Percentiles rank a stretch among this genome's conserved stretches.
Conservation (phyloP, 2,113 vertebrate genomes). For the Epinephelus fuscoguttatus region DNA sequence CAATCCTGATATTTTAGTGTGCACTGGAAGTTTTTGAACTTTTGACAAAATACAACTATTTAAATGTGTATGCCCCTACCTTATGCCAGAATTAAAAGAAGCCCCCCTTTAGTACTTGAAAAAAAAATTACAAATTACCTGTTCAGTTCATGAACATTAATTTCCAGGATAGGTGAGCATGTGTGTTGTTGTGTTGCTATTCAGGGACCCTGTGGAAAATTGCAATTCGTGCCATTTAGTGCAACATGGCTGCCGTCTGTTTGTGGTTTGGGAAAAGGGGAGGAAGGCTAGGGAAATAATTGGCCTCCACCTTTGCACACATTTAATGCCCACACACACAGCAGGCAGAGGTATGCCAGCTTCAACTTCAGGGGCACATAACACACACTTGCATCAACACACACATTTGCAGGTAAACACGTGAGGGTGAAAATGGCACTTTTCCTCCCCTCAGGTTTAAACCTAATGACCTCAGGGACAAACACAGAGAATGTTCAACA, state of each 20-base stretch:
- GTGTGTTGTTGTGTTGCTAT: neutral
- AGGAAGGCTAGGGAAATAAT: constrained; percentile 14
- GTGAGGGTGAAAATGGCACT: constrained; percentile 4
- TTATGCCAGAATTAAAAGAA: no score
- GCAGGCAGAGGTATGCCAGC: neutral
- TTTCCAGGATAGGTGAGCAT: neutral
- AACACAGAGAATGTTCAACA: neutral
- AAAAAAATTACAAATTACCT: neutral
- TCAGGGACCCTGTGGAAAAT: constrained; percentile 1
- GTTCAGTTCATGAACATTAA: neutral
- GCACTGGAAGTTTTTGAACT: no score
- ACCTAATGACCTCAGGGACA: constrained; percentile 2
- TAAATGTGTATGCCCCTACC: no score
- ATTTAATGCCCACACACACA: constrained; percentile 12
- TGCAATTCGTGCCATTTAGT: neutral
- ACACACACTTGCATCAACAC: neutral
- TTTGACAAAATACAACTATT: no score
- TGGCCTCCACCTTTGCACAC: constrained; percentile 28
- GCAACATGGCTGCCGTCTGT: constrained; percentile 4
- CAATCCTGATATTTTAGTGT: no score
- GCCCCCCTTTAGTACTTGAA: no score
- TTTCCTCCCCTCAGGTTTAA: constrained; percentile 1
- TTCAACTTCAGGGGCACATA: neutral
- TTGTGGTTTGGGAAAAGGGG: constrained; percentile 18
- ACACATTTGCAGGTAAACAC: constrained; percentile 12